A percentile compares a stretch with the other conserved stretches of the same genome.
Evolutionary conservation across 2,113 vertebrate species (phyloP).

Genomic region (Tympanuchus pallidicinctus): DNA sequence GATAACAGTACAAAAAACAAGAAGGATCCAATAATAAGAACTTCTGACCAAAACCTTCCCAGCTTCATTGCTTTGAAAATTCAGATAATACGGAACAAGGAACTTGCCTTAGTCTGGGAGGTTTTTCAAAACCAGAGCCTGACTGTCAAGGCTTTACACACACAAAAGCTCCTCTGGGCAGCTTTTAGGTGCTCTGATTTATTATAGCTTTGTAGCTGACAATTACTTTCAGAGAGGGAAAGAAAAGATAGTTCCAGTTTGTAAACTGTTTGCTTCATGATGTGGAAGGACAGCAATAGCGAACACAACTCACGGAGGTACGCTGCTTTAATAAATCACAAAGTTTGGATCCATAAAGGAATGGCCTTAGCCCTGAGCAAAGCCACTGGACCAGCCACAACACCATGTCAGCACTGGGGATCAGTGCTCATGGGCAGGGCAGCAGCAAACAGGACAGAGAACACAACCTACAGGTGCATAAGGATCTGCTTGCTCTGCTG

Average conservation of each 20-base stretch:
- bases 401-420: not conserved
- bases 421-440: not conserved
- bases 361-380: not conserved
- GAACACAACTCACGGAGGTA: not conserved
- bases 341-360: not conserved
- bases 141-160: not conserved
- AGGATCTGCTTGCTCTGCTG: not conserved
- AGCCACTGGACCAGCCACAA: not conserved
- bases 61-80: not conserved
- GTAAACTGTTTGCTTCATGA: not conserved
- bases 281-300: not conserved
- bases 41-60: not conserved
- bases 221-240: constrained; percentile 38
- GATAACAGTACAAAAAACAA: not conserved
- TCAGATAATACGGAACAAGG: not conserved
- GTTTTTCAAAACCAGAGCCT: constrained; percentile 2
- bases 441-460: not conserved
- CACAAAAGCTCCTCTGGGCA: not conserved
- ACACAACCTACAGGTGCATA: not conserved
- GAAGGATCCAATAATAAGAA: not conserved
- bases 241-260: constrained; percentile 22
- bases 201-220: constrained; percentile 25
- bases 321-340: not conserved
- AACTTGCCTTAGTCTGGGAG: not conserved
- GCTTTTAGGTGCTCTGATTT: constrained; percentile 12